phyloP scores from a whole-genome alignment of 1,140 invertebrate genomes.

The Drosophila cardini region DNA sequence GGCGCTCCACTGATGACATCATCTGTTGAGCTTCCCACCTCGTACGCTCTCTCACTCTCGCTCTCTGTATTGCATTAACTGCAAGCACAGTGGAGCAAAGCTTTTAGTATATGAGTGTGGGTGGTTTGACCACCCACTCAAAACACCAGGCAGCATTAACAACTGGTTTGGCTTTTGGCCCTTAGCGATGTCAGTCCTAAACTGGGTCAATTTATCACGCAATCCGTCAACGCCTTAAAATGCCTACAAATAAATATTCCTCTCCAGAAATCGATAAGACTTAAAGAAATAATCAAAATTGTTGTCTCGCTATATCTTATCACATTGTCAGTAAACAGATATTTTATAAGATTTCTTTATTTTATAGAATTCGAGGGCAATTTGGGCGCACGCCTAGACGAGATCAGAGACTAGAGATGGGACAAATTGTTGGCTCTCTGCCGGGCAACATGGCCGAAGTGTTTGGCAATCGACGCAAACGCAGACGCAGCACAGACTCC shows the following conservation, averaged over 20 bases:
- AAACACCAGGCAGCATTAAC: slow-evolving; percentile 13
- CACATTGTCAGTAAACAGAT: neutral
- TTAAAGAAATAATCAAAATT: neutral
- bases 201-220: slow-evolving; percentile 69
- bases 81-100: slow-evolving; percentile 9
- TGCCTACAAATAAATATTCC: neutral
- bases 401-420: slow-evolving; percentile 44
- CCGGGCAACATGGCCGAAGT: slow-evolving; percentile 72
- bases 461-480: slow-evolving; percentile 67
- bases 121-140: slow-evolving; percentile 5
- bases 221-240: slow-evolving; percentile 39
- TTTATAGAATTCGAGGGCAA: neutral
- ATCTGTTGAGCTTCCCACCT: slow-evolving; percentile 34
- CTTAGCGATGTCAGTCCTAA: slow-evolving; percentile 36
- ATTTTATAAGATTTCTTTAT: neutral
- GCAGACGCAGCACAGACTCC: slow-evolving; percentile 73
- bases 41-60: neutral
- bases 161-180: slow-evolving; percentile 23
- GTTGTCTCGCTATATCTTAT: neutral
- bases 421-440: slow-evolving; percentile 74
- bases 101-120: neutral
- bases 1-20: slow-evolving; percentile 55
- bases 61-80: slow-evolving; percentile 8
- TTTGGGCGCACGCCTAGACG: neutral
- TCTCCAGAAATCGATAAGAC: slow-evolving; percentile 17